Evolutionary conservation across 2,797 vertebrate species (phyloP).

Genomic region (Phylloscopus collybita): DNA sequence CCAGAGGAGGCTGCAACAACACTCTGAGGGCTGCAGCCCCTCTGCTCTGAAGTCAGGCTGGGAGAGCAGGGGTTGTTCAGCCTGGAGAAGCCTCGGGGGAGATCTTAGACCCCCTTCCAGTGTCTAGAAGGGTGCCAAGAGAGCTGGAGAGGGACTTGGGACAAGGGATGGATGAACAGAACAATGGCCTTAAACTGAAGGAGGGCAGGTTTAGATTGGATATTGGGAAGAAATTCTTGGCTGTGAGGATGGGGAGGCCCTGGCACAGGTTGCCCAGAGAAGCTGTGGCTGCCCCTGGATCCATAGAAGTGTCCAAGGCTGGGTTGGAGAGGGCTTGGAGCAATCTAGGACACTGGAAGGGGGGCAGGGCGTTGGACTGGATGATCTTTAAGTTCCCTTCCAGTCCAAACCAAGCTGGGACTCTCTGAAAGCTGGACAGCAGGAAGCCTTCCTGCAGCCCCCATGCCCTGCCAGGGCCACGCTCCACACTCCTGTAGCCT

Average conservation of each 20-base stretch:
- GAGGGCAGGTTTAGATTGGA: neutral
- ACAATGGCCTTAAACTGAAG: neutral
- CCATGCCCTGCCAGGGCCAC: neutral
- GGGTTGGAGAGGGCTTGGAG: neutral
- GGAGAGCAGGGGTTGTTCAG: neutral
- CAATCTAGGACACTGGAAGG: rapidly evolving
- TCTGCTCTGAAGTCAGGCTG: neutral
- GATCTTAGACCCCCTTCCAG: neutral
- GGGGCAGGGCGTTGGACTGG: neutral
- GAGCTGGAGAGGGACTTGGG: neutral
- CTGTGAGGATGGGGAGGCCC: neutral
- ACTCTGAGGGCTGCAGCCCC: neutral
- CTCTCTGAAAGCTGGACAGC: neutral
- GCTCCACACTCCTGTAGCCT: neutral
- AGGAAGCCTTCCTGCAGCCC: neutral
- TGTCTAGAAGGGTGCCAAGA: neutral
- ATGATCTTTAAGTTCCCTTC: neutral
- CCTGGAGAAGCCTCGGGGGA: neutral
- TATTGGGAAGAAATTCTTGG: neutral
- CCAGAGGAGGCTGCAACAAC: neutral
- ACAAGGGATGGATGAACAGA: neutral
- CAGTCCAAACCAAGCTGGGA: neutral
- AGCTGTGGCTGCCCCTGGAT: neutral
- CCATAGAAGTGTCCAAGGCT: neutral
- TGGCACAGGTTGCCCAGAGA: neutral